These are phyloP conservation scores for Poecilia velifera DNA, from an alignment of 2,797 vertebrate species.

Conservation along the genomic window DNA sequence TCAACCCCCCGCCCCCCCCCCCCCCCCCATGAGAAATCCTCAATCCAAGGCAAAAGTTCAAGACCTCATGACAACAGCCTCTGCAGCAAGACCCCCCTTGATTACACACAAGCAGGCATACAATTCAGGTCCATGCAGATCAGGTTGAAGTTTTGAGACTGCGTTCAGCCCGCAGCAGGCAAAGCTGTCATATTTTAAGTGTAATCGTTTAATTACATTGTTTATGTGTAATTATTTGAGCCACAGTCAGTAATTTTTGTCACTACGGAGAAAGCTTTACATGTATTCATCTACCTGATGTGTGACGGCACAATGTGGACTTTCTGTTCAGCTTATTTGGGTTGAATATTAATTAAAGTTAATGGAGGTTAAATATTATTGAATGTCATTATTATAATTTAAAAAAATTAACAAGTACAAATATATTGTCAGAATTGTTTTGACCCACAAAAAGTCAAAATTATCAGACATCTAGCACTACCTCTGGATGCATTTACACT, in stretches of 20 bases:
- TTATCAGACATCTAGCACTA: not conserved
- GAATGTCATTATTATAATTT: not conserved
- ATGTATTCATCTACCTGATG: not conserved
- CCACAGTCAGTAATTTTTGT: not conserved
- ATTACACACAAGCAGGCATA: not conserved
- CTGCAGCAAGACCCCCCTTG: not conserved
- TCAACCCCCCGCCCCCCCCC: too few species aligned
- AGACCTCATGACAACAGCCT: not conserved
- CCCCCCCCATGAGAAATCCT: not conserved
- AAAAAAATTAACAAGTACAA: not conserved
- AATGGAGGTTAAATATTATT: not conserved
- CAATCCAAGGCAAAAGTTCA: not conserved
- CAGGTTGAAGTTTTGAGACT: not conserved
- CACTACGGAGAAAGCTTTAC: not conserved
- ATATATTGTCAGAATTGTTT: not conserved
- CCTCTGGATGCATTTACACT: not conserved
- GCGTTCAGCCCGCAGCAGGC: not conserved
- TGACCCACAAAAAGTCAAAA: not conserved
- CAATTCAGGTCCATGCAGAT: not conserved
- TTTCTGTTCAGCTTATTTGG: not conserved
- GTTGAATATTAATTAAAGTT: not conserved
- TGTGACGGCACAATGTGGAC: not conserved
- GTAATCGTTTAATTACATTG: not conserved
- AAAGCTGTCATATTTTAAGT: not conserved
- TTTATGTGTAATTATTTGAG: not conserved